Base-by-base conservation (phyloP, 2,888 invertebrate genomes). In the Rhingia campestris region DNA sequence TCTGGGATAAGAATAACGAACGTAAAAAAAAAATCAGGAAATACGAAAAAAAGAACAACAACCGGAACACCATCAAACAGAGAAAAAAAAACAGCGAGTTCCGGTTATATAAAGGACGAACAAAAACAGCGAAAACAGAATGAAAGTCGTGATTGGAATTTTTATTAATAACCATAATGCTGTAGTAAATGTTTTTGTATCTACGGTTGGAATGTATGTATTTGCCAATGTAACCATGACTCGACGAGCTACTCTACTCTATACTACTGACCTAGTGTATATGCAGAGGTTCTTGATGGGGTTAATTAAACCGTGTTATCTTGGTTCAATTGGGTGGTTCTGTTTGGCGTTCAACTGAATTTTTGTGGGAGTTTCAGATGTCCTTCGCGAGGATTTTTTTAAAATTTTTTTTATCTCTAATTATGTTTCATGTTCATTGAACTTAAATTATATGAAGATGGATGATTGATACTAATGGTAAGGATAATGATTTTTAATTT, bases 101-200 rank as follows among this genome's bases (percentile, higher is more conserved):
- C 80, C 80, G 80, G 74, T 75, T 58, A 30, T 41, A 43, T 47
- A 49, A 54, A 35, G n/a, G 14, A 56, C 37, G 14, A 37, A 56
- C 37, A 72, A 56, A 66, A 53, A 58, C 32, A 66, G 41, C 7
- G 33, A 72, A 43, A 79, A 35, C 79, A n/a, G 79, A 56, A 84
- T 79, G 82, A 80, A 74, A 84, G 74, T 84, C 82, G 82, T 84
- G 82, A 84, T 84, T 84, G 79, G 82, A 84, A 84, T 84, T 84
- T 84, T 84, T 84, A 84, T 79, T 84, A 84, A 84, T 84, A 84
- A 84, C 80, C 82, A 84, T 84, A 79, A 84, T 84, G 79, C 69
- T 84, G 33, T 66, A 70, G 70, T 70, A 81, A 76, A 76, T 81
- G 63, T 76, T 76, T 70, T 81, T 51, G 47, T 70, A 43, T 63